phyloP scores from a whole-genome alignment of 2,113 vertebrate genomes.

The Gopherus evgoodei region DNA sequence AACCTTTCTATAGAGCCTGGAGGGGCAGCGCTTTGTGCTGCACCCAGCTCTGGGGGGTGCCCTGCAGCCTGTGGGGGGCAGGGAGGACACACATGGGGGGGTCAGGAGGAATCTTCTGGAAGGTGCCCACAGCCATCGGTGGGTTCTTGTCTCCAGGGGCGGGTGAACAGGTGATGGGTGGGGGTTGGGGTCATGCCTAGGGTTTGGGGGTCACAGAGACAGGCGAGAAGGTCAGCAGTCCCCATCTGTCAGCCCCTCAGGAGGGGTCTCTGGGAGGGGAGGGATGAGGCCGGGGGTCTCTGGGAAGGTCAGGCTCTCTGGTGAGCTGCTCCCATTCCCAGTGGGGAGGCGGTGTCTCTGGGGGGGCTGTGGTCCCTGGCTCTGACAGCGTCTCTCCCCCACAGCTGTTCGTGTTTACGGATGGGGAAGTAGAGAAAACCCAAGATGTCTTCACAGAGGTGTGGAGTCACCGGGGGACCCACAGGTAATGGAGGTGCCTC shows the following conservation, averaged over 20 bases:
- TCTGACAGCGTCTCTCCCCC: neutral
- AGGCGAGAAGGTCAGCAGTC: too few relatives aligned
- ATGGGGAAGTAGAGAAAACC: constrained; percentile 86
- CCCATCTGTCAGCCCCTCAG: neutral
- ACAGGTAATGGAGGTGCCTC: constrained; percentile 75
- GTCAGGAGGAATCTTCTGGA: too few relatives aligned
- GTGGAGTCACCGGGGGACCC: constrained; percentile 71
- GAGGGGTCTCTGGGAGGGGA: neutral
- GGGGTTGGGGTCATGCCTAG: too few relatives aligned
- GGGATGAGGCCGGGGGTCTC: neutral
- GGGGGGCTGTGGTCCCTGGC: neutral
- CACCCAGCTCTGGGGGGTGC: too few relatives aligned
- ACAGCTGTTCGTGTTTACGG: constrained; percentile 91
- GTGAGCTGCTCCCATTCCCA: neutral
- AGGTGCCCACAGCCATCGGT: too few relatives aligned
- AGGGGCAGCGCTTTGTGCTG: too few relatives aligned
- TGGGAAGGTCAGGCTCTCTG: neutral
- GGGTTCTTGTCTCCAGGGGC: too few relatives aligned
- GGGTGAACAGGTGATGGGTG: too few relatives aligned
- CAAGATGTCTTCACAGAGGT: constrained; percentile 82
- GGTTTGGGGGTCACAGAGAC: too few relatives aligned
- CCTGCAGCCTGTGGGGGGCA: too few relatives aligned
- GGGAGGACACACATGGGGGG: too few relatives aligned
- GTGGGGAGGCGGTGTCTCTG: neutral
- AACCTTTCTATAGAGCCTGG: too few relatives aligned